Percentiles rank a stretch among this genome's conserved stretches.
phyloP scores from a whole-genome alignment of 2,888 invertebrate genomes.

The Scaptomyza polygonia region DNA sequence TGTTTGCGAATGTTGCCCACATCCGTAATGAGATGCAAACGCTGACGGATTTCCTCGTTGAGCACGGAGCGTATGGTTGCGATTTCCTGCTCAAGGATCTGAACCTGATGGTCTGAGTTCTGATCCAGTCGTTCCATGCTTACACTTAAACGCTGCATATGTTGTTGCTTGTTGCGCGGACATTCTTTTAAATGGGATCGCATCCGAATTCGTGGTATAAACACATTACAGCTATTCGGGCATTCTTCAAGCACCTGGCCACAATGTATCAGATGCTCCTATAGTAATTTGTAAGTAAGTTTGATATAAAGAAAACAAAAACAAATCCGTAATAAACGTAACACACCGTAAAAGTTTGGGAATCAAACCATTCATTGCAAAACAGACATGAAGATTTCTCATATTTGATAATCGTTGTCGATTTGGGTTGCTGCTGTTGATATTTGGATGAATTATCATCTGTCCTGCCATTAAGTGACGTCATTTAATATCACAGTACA shows the following conservation, averaged over 20 bases:
- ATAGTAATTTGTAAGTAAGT: neutral
- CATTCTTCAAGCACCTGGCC: constrained; percentile 90
- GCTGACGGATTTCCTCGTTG: constrained; percentile 84
- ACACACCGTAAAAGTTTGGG: constrained; percentile 87
- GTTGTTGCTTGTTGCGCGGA: constrained; percentile 73
- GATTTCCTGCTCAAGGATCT: constrained; percentile 80
- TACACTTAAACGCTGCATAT: constrained; percentile 43
- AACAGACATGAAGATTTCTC: constrained; percentile 88
- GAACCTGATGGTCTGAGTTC: constrained; percentile 69
- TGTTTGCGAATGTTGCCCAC: constrained; percentile 83
- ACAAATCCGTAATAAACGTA: neutral
- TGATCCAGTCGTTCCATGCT: constrained; percentile 71
- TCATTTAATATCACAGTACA: constrained; percentile 16
- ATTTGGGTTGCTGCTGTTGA: constrained; percentile 30
- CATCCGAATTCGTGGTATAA: constrained; percentile 88
- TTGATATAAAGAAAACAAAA: neutral
- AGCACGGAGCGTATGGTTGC: constrained; percentile 78
- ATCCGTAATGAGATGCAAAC: constrained; percentile 83
- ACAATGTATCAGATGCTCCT: constrained; percentile 89
- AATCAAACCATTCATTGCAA: constrained; percentile 88
- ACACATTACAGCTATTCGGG: constrained; percentile 88
- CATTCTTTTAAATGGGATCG: constrained; percentile 86
- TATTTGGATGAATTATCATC: neutral
- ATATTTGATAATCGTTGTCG: constrained; percentile 82
- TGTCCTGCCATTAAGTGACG: constrained; percentile 44